Conservation (phyloP, 2,113 vertebrate species). For the Brachypteracias leptosomus region DNA sequence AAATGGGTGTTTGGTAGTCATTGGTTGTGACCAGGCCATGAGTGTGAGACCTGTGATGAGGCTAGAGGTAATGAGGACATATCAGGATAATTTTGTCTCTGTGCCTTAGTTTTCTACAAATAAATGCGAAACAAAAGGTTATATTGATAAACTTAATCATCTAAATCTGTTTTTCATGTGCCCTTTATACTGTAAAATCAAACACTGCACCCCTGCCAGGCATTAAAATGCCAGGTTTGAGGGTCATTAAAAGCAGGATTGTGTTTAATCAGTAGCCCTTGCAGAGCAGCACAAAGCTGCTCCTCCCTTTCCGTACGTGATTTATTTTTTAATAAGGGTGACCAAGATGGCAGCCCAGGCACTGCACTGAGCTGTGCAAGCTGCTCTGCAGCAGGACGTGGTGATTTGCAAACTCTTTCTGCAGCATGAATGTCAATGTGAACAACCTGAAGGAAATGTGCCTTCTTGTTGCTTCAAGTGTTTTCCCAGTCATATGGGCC, state of each 20-base stretch:
- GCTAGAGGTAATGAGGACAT: not conserved
- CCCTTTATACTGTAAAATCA: not conserved
- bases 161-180: not conserved
- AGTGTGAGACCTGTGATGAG: not conserved
- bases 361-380: not conserved
- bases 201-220: not conserved
- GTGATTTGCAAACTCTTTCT: not conserved
- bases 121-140: not conserved
- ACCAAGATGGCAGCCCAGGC: not conserved
- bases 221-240: not conserved
- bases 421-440: not conserved
- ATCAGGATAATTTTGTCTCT: not conserved
- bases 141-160: constrained; percentile 8
- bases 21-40: not conserved
- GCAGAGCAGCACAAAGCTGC: not conserved
- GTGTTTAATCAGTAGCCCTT: not conserved
- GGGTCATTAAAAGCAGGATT: not conserved
- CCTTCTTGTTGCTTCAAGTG: not conserved
- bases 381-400: not conserved
- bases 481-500: not conserved
- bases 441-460: not conserved
- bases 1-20: not conserved
- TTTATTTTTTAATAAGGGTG: constrained; percentile 9
- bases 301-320: not conserved
- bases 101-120: not conserved